Base-by-base conservation (phyloP, 2,113 vertebrate species). In the Natator depressus region DNA sequence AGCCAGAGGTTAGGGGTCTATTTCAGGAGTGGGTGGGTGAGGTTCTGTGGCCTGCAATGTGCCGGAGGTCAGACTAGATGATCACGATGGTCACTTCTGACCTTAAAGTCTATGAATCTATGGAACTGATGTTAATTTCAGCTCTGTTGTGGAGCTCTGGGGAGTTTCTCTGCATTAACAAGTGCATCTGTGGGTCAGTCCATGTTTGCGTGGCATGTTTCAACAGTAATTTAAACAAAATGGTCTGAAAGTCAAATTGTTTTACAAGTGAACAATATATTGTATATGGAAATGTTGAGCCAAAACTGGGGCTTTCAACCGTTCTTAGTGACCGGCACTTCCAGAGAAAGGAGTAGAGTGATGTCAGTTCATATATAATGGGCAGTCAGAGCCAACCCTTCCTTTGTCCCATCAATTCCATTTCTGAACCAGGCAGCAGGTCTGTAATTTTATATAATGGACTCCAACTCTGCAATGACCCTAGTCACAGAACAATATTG, bases 91-190 rank as follows among this genome's bases (percentile, higher is more conserved):
- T 59, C 27, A 8, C 57, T 59, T 59, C 5, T 59, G 57, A 59
- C 55, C 55, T 59, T 59, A 59, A 59, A 59, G 57, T 29, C 27
- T 59, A 29, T 59, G 25, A 29, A 29, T 59, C 57, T 93, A 27
- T 51, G 46, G 69, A 89, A 82, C 55, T 94, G 83, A 91, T 97
- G 95, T 91, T 90, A 35, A 90, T 96, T 95, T 95, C 81, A 78
- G n/a, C 84, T 93, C 35, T 89, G 95, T 29, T 53, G 53, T 79
- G 62, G 57, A 87, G 92, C 42, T 90, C 82, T 62, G 88, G 76
- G 8, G 54, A 92, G 75, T 95, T 82, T 89, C 95, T 83, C 31
- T 89, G 62, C 9, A 17, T 4, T 87, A 94, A 47, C 0, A 5
- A 20, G 49, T 90, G 7, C 9, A 5, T 81, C 54, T 78, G 69